Base-by-base conservation (phyloP, 2,797 vertebrate species). In the Anas georgica region DNA sequence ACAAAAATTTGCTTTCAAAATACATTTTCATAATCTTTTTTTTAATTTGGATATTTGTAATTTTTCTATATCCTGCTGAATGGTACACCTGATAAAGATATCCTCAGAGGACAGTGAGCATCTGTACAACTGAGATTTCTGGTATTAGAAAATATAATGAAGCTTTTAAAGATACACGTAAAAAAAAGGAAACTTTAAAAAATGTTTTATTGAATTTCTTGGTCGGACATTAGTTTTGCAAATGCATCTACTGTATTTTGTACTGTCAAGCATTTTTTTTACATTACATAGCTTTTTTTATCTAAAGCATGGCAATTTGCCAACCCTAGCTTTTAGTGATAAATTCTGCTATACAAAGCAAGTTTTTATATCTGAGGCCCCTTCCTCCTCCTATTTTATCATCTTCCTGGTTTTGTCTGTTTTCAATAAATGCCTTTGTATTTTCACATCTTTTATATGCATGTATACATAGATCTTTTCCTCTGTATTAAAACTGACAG, bases 401-500 rank as follows among this genome's bases (percentile, higher is more conserved):
- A 59, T 95, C 95, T 97, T 97, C 97, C 97, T 97, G 97, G 96
- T 96, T 98, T 98, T 97, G 97, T 97, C 96, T 95, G 94, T 94
- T 96, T 96, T 96, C 91, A 94, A 93, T 96, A 96, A 97, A 96
- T 93, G 94, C 60, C 68, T 96, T 86, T 95, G 37, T 96, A 92
- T 97, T 97, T 96, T 97, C 96, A 97, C 94, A 91, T 96, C 68
- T 89, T 97, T 97, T 93, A 95, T 89, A 88, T 52, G 76, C 87
- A 86, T 60, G 87, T 90, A 93, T 88, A 94, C 60, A 93, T 81
- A 93, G 60, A 88, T 83, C 68, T 67, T 83, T 96, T 96, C 93
- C 95, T 88, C 80, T 81, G 33, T 58, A 82, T 93, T 90, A 84
- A 75, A 93, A 72, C 64, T 66, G 67, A 82, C 22, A 90, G 88